Base-by-base conservation (phyloP, 2,797 vertebrate species). In the Propithecus perrieri region DNA sequence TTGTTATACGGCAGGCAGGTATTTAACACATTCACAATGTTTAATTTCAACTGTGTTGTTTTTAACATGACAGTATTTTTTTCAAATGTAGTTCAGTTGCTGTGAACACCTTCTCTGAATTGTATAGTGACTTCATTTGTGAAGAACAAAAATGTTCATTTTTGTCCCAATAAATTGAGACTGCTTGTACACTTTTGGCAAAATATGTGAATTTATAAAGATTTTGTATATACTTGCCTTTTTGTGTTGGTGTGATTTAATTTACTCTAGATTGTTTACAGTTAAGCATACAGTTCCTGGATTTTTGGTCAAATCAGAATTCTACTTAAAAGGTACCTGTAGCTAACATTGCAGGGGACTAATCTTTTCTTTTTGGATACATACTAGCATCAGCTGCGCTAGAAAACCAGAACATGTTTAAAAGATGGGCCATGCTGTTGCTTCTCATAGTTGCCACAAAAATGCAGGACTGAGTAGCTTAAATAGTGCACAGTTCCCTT, bases 201-300 rank as follows among this genome's bases (percentile, higher is more conserved):
- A 95, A 94, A 61, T 72, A 84, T 85, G 92, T 97, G 89, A 93
- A 79, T 93, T 94, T 94, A 98, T 97, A 97, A 98, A 97, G 91
- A 94, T 83, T 95, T 97, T 98, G 91, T 93, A 94, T 84, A 81
- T 91, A 96, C n/a, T 79, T 93, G 46, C 41, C 74, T 55, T 80
- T 91, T 89, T 35, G 67, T 98, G 85, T 26, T 79, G 46, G 38
- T 83, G 57, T 96, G 85, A 53, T 90, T 96, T 91, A 35, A 89
- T 86, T 87, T 76, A 41, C 20, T 74, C 0, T 1, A 79, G 53
- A 5, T 53, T 38, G 28, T 74, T 22, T 67, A 63, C 53, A 71
- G 33, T 59, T 76, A 65, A 46, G 67, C 87, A 15, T 38, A 59
- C 20, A 35, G 55, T 65, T 67, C 22, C 35, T 61, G 55, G 18